phyloP scores from a whole-genome alignment of 2,888 invertebrate genomes.

The Ichneumoninae sp. region DNA sequence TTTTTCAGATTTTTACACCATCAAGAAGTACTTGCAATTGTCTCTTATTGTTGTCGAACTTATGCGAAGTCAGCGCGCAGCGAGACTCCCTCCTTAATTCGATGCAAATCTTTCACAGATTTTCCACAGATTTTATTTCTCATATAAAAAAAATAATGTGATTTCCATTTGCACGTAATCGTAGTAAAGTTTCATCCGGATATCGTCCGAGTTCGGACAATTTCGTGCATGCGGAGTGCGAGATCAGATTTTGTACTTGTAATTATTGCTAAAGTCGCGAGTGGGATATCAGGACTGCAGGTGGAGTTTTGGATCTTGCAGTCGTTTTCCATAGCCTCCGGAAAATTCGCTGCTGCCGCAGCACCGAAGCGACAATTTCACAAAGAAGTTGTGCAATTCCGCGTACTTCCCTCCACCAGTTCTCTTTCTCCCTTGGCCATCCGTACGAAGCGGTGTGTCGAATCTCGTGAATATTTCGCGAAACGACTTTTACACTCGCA shows the following conservation, averaged over 20 bases:
- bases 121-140: neutral
- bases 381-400: conserved; percentile 62
- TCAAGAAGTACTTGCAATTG: no score
- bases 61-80: no score
- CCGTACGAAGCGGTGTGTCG: conserved; percentile 47
- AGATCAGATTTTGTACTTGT: conserved; percentile 55
- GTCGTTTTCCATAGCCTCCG: conserved; percentile 28
- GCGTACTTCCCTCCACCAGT: conserved; percentile 29
- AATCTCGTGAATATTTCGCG: conserved; percentile 60
- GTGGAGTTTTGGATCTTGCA: neutral
- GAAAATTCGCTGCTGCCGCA: conserved; percentile 39
- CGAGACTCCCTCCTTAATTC: neutral
- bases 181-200: conserved; percentile 57
- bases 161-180: conserved; percentile 46
- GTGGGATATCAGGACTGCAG: conserved; percentile 16
- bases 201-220: conserved; percentile 50
- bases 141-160: conserved; percentile 8
- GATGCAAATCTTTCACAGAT: neutral
- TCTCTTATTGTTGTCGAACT: no score
- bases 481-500: conserved; percentile 58
- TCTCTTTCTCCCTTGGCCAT: conserved; percentile 29
- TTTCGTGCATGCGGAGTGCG: conserved; percentile 42
- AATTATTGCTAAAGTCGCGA: conserved; percentile 57
- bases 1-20: no score
- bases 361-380: conserved; percentile 51